Conservation (phyloP, 2,888 invertebrate species). For the Diaphora mendica region DNA sequence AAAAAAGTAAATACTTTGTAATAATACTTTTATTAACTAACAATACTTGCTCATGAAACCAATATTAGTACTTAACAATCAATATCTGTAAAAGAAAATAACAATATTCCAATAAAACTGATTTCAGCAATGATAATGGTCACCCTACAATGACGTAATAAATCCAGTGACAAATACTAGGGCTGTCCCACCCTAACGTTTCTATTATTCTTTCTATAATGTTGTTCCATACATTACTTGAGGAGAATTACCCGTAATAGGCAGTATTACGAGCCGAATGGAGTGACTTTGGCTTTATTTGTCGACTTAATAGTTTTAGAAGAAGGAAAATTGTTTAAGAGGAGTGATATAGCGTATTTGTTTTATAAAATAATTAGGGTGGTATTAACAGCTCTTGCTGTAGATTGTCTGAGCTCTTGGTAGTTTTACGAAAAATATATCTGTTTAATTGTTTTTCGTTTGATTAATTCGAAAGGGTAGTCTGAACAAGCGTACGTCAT, state of each 20-base stretch:
- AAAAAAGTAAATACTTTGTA: not conserved
- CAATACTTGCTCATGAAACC: not conserved
- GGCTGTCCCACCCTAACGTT: conserved; percentile 60
- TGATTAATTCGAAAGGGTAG: too few species aligned
- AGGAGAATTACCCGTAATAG: conserved; percentile 70
- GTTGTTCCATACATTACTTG: conserved; percentile 68
- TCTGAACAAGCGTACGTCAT: too few species aligned
- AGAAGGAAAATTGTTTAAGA: conserved; percentile 27
- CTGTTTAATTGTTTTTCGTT: too few species aligned
- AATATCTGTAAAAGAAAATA: not conserved
- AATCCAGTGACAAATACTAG: conserved; percentile 72
- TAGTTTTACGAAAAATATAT: not conserved
- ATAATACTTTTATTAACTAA: not conserved
- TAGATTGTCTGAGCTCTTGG: too few species aligned
- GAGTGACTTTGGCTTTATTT: conserved; percentile 49
- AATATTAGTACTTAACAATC: too few species aligned
- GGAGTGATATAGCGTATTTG: conserved; percentile 19
- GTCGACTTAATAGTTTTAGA: conserved; percentile 37
- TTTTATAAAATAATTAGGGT: conserved; percentile 9
- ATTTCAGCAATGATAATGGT: conserved; percentile 40
- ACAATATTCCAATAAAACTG: not conserved
- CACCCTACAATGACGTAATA: conserved; percentile 63
- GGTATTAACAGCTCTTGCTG: not conserved
- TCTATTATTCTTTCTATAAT: conserved; percentile 75
- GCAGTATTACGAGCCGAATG: conserved; percentile 52